Evolutionary conservation across 2,888 invertebrate species (phyloP).

Genomic region (Phaedon cochleariae): DNA sequence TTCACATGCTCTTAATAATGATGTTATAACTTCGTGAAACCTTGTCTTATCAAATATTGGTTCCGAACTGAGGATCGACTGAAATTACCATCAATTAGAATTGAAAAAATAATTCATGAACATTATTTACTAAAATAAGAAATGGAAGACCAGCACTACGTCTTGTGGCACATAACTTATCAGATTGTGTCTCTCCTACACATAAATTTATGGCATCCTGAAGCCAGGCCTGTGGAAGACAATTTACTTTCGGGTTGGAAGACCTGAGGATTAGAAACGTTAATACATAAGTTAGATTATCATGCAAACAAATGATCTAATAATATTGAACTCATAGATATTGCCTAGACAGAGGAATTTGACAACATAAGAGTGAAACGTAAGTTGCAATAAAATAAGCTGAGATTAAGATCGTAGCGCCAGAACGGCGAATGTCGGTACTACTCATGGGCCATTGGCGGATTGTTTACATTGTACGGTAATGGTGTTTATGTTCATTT

Average conservation of each 20-base stretch:
- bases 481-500: too few relatives aligned
- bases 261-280: constrained; percentile 25
- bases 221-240: constrained; percentile 74
- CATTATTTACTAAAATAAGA: constrained; percentile 75
- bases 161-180: constrained; percentile 80
- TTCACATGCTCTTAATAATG: constrained; percentile 64
- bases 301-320: too few relatives aligned
- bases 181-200: constrained; percentile 61
- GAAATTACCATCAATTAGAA: constrained; percentile 48
- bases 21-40: constrained; percentile 63
- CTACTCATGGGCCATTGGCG: too few relatives aligned
- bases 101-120: constrained; percentile 7
- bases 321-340: too few relatives aligned
- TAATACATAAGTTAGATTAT: not conserved
- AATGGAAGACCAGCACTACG: constrained; percentile 95
- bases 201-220: constrained; percentile 68
- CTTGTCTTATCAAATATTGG: constrained; percentile 57
- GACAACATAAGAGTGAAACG: too few relatives aligned
- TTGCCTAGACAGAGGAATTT: too few relatives aligned
- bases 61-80: constrained; percentile 83
- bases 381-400: too few relatives aligned
- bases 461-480: too few relatives aligned
- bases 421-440: too few relatives aligned
- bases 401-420: too few relatives aligned
- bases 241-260: constrained; percentile 60